Evolutionary conservation across 2,113 vertebrate genomes (phyloP).

Genomic region (Clarias macrocephalus): DNA sequence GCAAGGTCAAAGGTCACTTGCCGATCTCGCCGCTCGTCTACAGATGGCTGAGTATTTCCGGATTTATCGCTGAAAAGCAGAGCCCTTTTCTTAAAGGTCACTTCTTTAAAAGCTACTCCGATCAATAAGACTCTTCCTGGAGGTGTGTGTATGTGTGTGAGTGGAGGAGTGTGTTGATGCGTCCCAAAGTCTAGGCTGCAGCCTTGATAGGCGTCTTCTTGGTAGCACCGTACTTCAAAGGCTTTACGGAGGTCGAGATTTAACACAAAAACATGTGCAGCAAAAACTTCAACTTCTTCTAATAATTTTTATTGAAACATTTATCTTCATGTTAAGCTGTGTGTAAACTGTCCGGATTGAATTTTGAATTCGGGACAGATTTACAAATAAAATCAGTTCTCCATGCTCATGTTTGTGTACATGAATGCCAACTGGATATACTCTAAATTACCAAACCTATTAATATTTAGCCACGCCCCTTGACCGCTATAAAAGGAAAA

Average conservation of each 20-base stretch:
- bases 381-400: background rate
- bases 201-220: background rate
- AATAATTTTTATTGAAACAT: background rate
- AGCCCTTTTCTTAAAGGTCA: slow-evolving; percentile 82
- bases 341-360: background rate
- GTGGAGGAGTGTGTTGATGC: slow-evolving; percentile 45
- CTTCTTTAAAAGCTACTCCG: slow-evolving; percentile 86
- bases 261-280: background rate
- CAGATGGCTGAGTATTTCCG: slow-evolving; percentile 89
- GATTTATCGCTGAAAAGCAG: slow-evolving; percentile 86
- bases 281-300: background rate
- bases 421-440: background rate
- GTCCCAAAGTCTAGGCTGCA: background rate
- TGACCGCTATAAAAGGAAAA: background rate
- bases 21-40: slow-evolving; percentile 77
- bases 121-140: slow-evolving; percentile 77
- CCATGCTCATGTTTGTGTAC: background rate
- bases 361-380: background rate
- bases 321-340: background rate
- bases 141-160: slow-evolving; percentile 60
- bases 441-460: background rate
- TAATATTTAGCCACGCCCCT: background rate
- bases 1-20: slow-evolving; percentile 77
- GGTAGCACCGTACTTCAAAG: background rate
- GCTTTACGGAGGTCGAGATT: background rate